phyloP scores from a whole-genome alignment of 2,888 invertebrate species.

The Scaptomyza reducta region DNA sequence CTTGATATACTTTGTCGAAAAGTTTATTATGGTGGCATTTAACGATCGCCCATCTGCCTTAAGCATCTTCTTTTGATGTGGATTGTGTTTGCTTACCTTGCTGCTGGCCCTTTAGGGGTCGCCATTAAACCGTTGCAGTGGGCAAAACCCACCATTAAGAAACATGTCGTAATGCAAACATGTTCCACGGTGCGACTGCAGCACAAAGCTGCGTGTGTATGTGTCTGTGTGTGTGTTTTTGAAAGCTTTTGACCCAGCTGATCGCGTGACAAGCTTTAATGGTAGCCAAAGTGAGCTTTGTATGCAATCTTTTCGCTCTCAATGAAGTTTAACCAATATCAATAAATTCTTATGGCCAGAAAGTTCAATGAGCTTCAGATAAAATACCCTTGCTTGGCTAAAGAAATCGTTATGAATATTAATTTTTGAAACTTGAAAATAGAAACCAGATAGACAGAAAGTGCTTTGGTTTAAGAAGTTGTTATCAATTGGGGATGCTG shows the following conservation, averaged over 20 bases:
- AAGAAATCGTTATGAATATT: neutral
- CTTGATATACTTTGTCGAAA: constrained; percentile 11
- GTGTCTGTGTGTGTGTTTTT: neutral
- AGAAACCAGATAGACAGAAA: too few relatives aligned
- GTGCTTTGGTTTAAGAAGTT: too few relatives aligned
- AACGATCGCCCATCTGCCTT: constrained; percentile 3
- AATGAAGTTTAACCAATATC: neutral
- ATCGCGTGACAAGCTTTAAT: constrained; percentile 46
- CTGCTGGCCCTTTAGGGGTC: neutral
- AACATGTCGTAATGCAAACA: constrained; percentile 4
- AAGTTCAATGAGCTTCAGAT: neutral
- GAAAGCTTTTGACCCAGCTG: constrained; percentile 42
- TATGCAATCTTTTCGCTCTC: constrained; percentile 18
- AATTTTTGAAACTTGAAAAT: too few relatives aligned
- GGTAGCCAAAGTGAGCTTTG: constrained; percentile 28
- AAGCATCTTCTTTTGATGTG: constrained; percentile 8
- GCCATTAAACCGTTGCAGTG: constrained; percentile 20
- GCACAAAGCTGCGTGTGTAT: constrained; percentile 31
- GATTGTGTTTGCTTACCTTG: constrained; percentile 12
- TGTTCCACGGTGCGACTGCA: constrained; percentile 36
- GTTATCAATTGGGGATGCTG: too few relatives aligned
- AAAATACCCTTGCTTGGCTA: constrained; percentile 3
- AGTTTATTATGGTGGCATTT: constrained; percentile 4
- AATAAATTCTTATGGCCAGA: neutral
- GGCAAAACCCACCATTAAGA: constrained; percentile 8